A percentile compares a stretch with the other conserved stretches of the same genome.
Conservation (phyloP, 1,140 invertebrate species). For the Cyclina sinensis region DNA sequence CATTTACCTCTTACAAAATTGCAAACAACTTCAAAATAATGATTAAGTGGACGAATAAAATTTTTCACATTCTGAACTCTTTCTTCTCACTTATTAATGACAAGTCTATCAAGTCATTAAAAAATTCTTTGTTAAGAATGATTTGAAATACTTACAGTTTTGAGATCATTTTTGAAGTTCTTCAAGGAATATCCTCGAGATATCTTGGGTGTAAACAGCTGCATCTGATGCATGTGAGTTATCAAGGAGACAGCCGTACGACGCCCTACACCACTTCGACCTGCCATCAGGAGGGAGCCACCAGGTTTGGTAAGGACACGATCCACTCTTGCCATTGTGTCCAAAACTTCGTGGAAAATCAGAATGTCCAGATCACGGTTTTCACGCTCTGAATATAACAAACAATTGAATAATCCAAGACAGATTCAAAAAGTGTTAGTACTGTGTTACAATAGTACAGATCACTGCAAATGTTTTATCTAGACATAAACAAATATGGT, state of each 20-base stretch:
- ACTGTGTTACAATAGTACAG: too few relatives aligned
- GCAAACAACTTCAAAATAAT: too few relatives aligned
- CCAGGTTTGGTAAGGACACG: slow-evolving; percentile 89
- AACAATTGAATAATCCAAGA: too few relatives aligned
- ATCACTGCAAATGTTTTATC: too few relatives aligned
- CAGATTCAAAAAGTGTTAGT: too few relatives aligned
- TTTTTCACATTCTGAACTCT: too few relatives aligned
- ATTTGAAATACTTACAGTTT: slow-evolving; percentile 88
- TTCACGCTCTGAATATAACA: slow-evolving; percentile 87
- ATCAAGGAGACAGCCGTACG: slow-evolving; percentile 92
- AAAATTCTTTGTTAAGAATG: too few relatives aligned
- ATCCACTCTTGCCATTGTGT: slow-evolving; percentile 90
- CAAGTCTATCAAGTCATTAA: too few relatives aligned
- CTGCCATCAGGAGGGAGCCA: slow-evolving; percentile 92
- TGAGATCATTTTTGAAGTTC: slow-evolving; percentile 90
- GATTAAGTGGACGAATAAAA: too few relatives aligned
- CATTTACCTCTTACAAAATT: too few relatives aligned
- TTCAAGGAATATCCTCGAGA: slow-evolving; percentile 88
- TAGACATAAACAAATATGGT: too few relatives aligned
- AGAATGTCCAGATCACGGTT: slow-evolving; percentile 89
- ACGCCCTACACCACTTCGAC: slow-evolving; percentile 92
- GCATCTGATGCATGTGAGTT: slow-evolving; percentile 91
- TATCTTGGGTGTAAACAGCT: slow-evolving; percentile 90
- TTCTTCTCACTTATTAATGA: too few relatives aligned
- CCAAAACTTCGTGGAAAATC: slow-evolving; percentile 90